Evolutionary conservation across 2,113 vertebrate species (phyloP).

Genomic region (Theropithecus gelada): DNA sequence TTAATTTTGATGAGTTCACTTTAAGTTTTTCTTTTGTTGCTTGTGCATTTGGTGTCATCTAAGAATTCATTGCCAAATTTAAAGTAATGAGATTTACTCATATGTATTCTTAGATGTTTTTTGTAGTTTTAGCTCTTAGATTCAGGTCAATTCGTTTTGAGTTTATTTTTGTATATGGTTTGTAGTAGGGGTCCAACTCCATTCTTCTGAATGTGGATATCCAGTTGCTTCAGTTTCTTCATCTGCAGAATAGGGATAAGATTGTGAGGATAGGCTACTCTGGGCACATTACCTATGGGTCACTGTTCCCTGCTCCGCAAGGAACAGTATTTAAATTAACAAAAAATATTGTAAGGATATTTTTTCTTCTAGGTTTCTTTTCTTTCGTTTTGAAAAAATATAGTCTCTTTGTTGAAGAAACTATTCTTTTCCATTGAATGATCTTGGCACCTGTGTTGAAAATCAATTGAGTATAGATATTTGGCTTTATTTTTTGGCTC

Average conservation of each 20-base stretch:
- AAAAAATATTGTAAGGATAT: too few relatives aligned
- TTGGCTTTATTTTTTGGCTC: neutral
- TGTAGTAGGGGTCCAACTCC: neutral
- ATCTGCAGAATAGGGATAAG: too few relatives aligned
- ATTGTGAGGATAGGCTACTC: too few relatives aligned
- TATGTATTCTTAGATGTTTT: neutral
- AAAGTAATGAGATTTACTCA: neutral
- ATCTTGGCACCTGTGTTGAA: neutral
- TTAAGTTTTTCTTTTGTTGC: neutral
- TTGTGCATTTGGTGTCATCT: neutral
- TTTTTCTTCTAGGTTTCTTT: too few relatives aligned
- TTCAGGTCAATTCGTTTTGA: neutral
- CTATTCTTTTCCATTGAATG: neutral
- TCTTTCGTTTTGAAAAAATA: too few relatives aligned
- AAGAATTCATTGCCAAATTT: neutral
- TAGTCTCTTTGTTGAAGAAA: neutral
- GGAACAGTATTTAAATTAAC: too few relatives aligned
- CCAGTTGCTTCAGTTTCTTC: neutral
- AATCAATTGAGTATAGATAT: neutral
- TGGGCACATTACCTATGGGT: too few relatives aligned
- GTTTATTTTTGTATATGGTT: neutral
- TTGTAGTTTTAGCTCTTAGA: neutral
- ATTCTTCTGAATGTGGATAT: neutral
- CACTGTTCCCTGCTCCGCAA: too few relatives aligned
- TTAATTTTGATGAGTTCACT: neutral